A percentile compares a stretch with the other conserved stretches of the same genome.
Conservation (phyloP, 2,888 invertebrate species). For the Pinctada fucata region DNA sequence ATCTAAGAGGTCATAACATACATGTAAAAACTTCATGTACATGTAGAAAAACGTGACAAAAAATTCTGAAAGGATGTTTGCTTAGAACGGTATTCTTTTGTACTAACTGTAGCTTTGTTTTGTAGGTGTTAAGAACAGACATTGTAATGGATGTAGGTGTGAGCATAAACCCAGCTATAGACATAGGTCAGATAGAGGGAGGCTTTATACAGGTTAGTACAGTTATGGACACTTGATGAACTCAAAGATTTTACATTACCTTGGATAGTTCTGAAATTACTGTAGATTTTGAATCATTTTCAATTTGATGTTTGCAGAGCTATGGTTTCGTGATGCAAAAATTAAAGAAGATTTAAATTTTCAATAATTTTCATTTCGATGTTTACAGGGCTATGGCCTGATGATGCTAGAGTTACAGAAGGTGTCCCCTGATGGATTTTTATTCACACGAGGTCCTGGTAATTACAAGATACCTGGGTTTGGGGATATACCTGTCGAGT, state of each 20-base stretch:
- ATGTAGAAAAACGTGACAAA: too few relatives aligned
- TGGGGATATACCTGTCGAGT: constrained; percentile 92
- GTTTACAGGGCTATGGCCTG: constrained; percentile 87
- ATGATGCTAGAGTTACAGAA: constrained; percentile 93
- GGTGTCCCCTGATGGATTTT: constrained; percentile 88
- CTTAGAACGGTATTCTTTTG: too few relatives aligned
- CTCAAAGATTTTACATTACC: not conserved
- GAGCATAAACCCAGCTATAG: constrained; percentile 96
- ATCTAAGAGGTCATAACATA: too few relatives aligned
- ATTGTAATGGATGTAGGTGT: constrained; percentile 98
- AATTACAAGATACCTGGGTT: constrained; percentile 96
- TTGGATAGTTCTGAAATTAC: too few relatives aligned
- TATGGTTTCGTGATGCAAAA: too few relatives aligned
- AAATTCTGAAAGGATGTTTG: too few relatives aligned
- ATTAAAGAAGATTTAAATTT: too few relatives aligned
- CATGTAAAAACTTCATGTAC: too few relatives aligned
- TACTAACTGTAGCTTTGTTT: not conserved
- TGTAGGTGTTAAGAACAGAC: constrained; percentile 87
- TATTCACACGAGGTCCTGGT: constrained; percentile 92
- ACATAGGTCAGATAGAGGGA: constrained; percentile 97
- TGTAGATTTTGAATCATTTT: too few relatives aligned
- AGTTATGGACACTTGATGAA: constrained; percentile 71
- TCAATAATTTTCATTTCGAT: too few relatives aligned
- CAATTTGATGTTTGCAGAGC: too few relatives aligned
- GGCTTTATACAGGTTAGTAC: constrained; percentile 86